Evolutionary conservation across 1,140 invertebrate genomes (phyloP), one percentile per base, ranked within the genome.

Genomic region (Piezodorus guildinii): DNA sequence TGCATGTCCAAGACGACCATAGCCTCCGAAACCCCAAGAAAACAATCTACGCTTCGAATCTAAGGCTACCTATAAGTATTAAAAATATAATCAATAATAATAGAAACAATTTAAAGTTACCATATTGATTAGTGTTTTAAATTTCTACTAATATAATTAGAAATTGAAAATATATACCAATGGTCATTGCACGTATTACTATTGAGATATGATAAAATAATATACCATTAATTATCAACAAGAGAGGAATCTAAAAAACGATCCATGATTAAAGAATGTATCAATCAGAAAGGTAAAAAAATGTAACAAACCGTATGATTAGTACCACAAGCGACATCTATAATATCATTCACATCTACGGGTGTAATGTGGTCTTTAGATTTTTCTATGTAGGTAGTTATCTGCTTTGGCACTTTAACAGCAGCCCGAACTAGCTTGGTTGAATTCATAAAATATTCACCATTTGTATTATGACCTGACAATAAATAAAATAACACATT

Each of bases 21-120:
- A 92, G 0, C 92, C 94, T 15, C 91, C 93, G 74, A 95, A 96
- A 27, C 94, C 93, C 92, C 92, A 96, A 44, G 91, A 91, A 72
- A 86, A 96, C 0, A 90, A 85, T 14, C 92, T 81, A 71, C 88
- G 91, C 69, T 87, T 87, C 0, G 85, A 85, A 71, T 96, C 93
- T 63, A 94, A 83, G 0, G 89, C 89, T 54, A 95, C 80, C 86
- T 88, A 66, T 3, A 19, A 60, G 4, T 43, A 39, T 43, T 15
- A 60, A 17, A 44, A 30, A 19, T 34, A 30, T 15, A 60, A 30
- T 15, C 14, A 27, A 60, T 19, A 14, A 60, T 4, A 43, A 19
- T 6, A 39, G 12, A 6, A 10, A 39, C 1, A 39, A 10, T 39
- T 39, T 10, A 39, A 39, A 39, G 12, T 39, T 39, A 3, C 3